Evolutionary conservation across 2,888 invertebrate species (phyloP).

Genomic region (Drosophila greeni): DNA sequence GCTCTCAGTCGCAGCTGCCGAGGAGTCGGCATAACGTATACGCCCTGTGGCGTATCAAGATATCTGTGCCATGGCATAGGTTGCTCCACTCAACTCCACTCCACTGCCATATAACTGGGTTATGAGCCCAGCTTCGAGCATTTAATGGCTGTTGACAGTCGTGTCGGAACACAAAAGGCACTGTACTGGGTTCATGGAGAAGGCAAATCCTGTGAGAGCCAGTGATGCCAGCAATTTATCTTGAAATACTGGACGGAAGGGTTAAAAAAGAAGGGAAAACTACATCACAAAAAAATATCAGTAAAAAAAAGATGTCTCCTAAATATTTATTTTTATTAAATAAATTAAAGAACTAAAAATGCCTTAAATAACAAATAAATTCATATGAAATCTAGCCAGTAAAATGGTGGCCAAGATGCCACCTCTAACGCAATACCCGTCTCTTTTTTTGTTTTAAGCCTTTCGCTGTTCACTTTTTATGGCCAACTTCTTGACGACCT

Average conservation of each 20-base stretch:
- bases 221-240: background rate
- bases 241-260: background rate
- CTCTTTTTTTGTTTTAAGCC: conserved; percentile 50
- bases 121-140: conserved; percentile 61
- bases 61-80: conserved; percentile 69
- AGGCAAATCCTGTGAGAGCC: background rate
- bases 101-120: conserved; percentile 60
- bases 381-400: background rate
- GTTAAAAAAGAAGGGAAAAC: background rate
- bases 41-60: conserved; percentile 36
- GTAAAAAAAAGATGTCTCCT: too few relatives aligned
- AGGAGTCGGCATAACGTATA: conserved; percentile 33
- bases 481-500: conserved; percentile 55
- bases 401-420: conserved; percentile 1
- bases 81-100: conserved; percentile 25
- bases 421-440: background rate
- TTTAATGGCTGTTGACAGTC: conserved; percentile 77
- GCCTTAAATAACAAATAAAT: too few relatives aligned
- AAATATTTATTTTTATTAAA: background rate
- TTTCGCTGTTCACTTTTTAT: conserved; percentile 53
- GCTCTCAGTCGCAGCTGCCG: conserved; percentile 51
- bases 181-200: conserved; percentile 2
- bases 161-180: conserved; percentile 60
- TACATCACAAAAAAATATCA: too few relatives aligned
- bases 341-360: too few relatives aligned